Evolutionary conservation across 2,797 vertebrate genomes (phyloP).

Genomic region (Sebastiscus albofasciatus): DNA sequence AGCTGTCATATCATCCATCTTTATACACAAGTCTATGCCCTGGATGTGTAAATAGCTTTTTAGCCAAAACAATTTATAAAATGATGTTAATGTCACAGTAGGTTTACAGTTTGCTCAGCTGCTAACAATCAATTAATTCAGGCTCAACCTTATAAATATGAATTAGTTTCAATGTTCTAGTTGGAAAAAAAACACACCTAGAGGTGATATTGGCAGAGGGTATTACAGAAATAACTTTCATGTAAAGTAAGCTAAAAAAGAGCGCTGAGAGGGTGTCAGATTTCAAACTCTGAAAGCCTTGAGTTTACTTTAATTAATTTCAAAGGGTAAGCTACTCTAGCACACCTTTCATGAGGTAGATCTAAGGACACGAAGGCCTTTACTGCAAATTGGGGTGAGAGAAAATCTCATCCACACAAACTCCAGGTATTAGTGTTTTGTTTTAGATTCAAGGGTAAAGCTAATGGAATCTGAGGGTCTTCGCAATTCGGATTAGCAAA

Average conservation of each 20-base stretch:
- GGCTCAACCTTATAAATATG: neutral
- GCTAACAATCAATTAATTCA: neutral
- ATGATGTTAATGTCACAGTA: neutral
- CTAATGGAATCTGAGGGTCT: constrained; percentile 50
- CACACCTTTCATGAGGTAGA: constrained; percentile 54
- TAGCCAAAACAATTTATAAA: neutral
- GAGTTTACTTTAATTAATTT: constrained; percentile 63
- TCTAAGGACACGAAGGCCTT: constrained; percentile 68
- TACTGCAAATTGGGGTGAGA: constrained; percentile 47
- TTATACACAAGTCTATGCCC: too few species aligned
- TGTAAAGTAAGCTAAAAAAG: constrained; percentile 50
- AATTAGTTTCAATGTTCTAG: constrained; percentile 40
- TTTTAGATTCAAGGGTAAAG: constrained; percentile 60
- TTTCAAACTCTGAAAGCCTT: constrained; percentile 48
- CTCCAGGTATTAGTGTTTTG: constrained; percentile 44
- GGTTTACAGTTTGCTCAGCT: neutral
- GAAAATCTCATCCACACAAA: constrained; percentile 37
- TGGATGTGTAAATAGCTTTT: neutral
- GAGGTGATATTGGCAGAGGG: constrained; percentile 42
- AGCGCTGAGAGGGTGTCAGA: constrained; percentile 40
- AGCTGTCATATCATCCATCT: too few species aligned
- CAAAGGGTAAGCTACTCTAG: constrained; percentile 38
- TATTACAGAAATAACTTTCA: constrained; percentile 51
- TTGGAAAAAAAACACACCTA: constrained; percentile 20
- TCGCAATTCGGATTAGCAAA: constrained; percentile 45